Percentiles rank a stretch among this genome's conserved stretches.
phyloP scores from a whole-genome alignment of 2,113 vertebrate species.

The Pipa parva region DNA sequence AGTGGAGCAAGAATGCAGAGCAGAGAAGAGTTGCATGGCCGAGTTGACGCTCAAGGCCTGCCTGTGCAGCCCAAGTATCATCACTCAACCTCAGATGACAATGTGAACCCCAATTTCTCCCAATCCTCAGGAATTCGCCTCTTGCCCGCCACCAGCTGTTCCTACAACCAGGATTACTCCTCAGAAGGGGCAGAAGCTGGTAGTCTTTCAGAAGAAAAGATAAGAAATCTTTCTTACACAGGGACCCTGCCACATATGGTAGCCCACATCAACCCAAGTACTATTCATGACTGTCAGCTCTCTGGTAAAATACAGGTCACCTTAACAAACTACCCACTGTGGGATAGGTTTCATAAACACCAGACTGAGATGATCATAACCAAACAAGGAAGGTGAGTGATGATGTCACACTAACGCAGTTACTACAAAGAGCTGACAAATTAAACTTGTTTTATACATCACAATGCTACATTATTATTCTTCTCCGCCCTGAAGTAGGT shows the following conservation, averaged over 20 bases:
- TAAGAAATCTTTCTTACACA: conserved; percentile 48
- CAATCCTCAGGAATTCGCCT: conserved; percentile 56
- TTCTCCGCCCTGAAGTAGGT: no score
- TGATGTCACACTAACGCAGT: no score
- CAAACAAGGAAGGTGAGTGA: conserved; percentile 90
- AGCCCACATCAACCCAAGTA: conserved; percentile 60
- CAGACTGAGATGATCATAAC: conserved; percentile 98
- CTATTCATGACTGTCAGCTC: conserved; percentile 71
- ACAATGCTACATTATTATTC: no score
- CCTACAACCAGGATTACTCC: conserved; percentile 48
- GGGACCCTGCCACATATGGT: conserved; percentile 58
- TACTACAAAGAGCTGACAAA: no score
- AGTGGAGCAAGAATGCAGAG: conserved; percentile 2
- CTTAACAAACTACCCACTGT: conserved; percentile 89
- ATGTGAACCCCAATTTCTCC: conserved; percentile 47
- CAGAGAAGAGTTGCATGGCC: background rate
- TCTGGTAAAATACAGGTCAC: conserved; percentile 83
- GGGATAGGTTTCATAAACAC: conserved; percentile 95
- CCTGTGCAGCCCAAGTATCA: conserved; percentile 13
- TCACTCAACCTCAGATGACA: conserved; percentile 9
- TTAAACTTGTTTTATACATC: no score
- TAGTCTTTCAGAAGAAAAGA: conserved; percentile 58
- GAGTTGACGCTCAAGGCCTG: background rate
- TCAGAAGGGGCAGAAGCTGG: conserved; percentile 54
- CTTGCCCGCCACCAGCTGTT: conserved; percentile 50